Conservation (phyloP, 2,888 invertebrate genomes). For the Sphecodes monilicornis region DNA sequence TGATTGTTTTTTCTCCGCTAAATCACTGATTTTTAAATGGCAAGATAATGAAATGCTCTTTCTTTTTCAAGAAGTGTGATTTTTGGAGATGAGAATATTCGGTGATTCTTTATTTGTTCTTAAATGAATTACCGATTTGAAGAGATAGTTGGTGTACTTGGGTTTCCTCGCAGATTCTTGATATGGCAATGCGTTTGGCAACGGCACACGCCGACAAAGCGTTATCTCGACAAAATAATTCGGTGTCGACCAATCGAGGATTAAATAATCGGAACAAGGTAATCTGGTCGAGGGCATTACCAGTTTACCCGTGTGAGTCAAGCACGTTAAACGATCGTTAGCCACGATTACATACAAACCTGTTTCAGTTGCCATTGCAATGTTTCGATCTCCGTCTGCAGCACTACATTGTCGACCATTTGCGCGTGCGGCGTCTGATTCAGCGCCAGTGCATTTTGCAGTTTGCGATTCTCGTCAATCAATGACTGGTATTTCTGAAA, state of each 20-base stretch:
- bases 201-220: not conserved
- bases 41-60: not conserved
- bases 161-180: not conserved
- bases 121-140: not conserved
- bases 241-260: not conserved
- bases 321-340: constrained; percentile 36
- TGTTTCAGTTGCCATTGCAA: constrained; percentile 91
- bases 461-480: constrained; percentile 84
- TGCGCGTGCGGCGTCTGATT: constrained; percentile 83
- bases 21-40: not conserved
- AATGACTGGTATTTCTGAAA: constrained; percentile 84
- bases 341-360: constrained; percentile 83
- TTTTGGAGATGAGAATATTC: not conserved
- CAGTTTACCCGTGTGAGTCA: constrained; percentile 36
- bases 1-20: not conserved
- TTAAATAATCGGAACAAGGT: constrained; percentile 63
- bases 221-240: constrained; percentile 8
- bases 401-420: constrained; percentile 86
- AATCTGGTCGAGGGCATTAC: constrained; percentile 62
- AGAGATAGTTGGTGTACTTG: not conserved
- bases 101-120: not conserved
- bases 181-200: not conserved
- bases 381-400: constrained; percentile 89
- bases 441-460: constrained; percentile 77
- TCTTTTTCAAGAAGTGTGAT: not conserved